Percentiles rank a stretch among this genome's conserved stretches.
phyloP scores from a whole-genome alignment of 1,140 invertebrate species.

The Panagrolaimus sp. region DNA sequence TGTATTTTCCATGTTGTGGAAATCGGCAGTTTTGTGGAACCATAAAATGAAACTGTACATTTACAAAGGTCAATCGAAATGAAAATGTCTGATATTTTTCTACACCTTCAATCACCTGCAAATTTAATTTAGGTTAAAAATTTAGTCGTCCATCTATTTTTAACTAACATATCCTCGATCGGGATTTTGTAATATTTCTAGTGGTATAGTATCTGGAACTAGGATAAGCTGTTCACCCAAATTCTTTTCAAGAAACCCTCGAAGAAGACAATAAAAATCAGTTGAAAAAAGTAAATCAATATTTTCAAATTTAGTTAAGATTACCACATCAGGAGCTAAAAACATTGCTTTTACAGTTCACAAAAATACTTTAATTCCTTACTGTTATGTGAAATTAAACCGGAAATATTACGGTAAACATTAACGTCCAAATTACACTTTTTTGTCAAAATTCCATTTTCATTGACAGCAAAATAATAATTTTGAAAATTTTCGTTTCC shows the following conservation, averaged over 20 bases:
- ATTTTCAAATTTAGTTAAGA: constrained; percentile 78
- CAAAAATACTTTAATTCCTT: constrained; percentile 19
- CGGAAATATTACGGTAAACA: constrained; percentile 77
- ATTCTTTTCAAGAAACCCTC: constrained; percentile 81
- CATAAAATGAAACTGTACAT: constrained; percentile 42
- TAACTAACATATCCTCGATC: constrained; percentile 18
- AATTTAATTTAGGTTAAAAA: constrained; percentile 22
- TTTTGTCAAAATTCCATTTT: constrained; percentile 70
- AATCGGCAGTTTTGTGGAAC: constrained; percentile 18
- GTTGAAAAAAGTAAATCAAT: constrained; percentile 76
- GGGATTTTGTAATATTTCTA: constrained; percentile 42
- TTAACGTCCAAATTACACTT: constrained; percentile 74
- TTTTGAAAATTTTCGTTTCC: constrained; percentile 30
- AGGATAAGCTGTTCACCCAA: constrained; percentile 81
- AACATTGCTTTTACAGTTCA: constrained; percentile 16
- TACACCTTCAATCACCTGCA: constrained; percentile 22
- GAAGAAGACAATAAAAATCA: constrained; percentile 78
- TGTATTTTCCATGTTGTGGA: constrained; percentile 12
- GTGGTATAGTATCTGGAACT: constrained; percentile 53
- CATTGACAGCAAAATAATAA: constrained; percentile 64
- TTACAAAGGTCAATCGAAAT: constrained; percentile 41
- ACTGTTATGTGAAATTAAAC: constrained; percentile 66
- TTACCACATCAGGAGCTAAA: constrained; percentile 75
- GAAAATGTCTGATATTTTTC: constrained; percentile 47
- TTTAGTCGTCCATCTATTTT: too few relatives aligned